These are phyloP conservation scores for Colius striatus DNA, from an alignment of 2,113 vertebrate species.

Conservation along the genomic window DNA sequence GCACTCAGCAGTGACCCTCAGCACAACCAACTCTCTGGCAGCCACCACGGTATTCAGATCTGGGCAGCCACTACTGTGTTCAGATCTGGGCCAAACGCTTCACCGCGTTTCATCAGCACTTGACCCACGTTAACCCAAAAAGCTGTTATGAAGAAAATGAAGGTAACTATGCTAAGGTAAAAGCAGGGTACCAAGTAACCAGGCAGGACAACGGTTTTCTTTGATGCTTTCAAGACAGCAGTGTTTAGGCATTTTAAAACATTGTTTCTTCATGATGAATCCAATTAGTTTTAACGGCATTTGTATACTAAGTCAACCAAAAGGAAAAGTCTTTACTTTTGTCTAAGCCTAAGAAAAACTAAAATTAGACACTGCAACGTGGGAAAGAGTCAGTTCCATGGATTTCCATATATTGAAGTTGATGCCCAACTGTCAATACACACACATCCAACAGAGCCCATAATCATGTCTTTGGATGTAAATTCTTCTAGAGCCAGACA, in stretches of 20 bases:
- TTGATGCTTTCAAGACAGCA: not conserved
- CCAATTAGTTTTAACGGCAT: not conserved
- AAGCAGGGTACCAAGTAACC: not conserved
- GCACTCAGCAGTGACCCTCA: not conserved
- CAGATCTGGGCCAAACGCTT: fast-evolving
- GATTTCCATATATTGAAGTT: not conserved
- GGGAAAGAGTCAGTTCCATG: not conserved
- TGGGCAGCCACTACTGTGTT: not conserved
- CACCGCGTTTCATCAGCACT: fast-evolving
- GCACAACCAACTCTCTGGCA: not conserved
- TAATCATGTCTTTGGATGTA: not conserved
- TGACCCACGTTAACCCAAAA: not conserved
- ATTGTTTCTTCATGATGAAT: not conserved
- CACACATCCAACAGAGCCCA: not conserved
- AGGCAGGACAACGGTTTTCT: not conserved
- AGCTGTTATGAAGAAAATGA: not conserved
- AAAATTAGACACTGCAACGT: not conserved
- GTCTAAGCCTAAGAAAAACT: not conserved
- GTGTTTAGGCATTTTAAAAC: not conserved
- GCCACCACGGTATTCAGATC: not conserved
- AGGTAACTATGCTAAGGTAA: not conserved
- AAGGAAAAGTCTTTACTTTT: not conserved
- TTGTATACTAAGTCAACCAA: not conserved
- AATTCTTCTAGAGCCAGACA: not conserved
- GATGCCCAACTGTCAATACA: not conserved